These are phyloP conservation scores for Eilema sororculum DNA, from an alignment of 2,888 invertebrate genomes.

Conservation along the genomic window DNA sequence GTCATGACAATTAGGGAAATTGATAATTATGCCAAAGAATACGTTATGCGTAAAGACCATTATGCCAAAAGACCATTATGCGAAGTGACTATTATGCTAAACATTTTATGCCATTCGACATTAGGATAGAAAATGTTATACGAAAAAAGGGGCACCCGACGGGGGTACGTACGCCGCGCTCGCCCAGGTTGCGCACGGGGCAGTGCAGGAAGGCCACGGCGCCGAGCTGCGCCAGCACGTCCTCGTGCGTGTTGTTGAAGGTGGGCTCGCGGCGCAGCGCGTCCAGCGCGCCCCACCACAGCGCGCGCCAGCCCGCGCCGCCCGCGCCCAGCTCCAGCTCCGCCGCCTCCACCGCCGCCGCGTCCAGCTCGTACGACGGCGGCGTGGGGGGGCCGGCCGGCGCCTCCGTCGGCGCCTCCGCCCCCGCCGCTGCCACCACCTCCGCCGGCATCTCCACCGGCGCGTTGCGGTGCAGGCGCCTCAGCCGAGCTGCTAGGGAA, in stretches of 20 bases:
- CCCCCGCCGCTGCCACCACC: background rate
- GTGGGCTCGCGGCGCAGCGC: slow-evolving; percentile 77
- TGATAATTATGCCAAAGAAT: no score
- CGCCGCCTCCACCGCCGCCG: slow-evolving; percentile 40
- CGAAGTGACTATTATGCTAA: no score
- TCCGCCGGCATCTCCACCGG: slow-evolving; percentile 29
- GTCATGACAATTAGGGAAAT: no score
- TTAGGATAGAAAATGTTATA: no score
- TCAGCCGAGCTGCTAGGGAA: slow-evolving; percentile 25
- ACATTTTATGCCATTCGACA: no score
- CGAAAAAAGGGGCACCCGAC: no score
- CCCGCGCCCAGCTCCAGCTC: slow-evolving; percentile 62
- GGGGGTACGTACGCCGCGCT: slow-evolving; percentile 89
- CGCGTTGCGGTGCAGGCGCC: slow-evolving; percentile 41
- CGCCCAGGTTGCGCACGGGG: slow-evolving; percentile 91
- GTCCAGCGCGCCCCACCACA: slow-evolving; percentile 87
- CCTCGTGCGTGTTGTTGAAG: slow-evolving; percentile 92
- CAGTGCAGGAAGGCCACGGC: slow-evolving; percentile 93
- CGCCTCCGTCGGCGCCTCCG: slow-evolving; percentile 1
- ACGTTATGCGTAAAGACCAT: no score
- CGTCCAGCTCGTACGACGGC: slow-evolving; percentile 22
- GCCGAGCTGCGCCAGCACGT: slow-evolving; percentile 92
- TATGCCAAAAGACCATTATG: no score
- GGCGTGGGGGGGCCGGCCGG: slow-evolving; percentile 20
- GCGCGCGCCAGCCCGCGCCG: slow-evolving; percentile 87